phyloP scores from a whole-genome alignment of 2,888 invertebrate species.

The Mylabris sibirica region DNA sequence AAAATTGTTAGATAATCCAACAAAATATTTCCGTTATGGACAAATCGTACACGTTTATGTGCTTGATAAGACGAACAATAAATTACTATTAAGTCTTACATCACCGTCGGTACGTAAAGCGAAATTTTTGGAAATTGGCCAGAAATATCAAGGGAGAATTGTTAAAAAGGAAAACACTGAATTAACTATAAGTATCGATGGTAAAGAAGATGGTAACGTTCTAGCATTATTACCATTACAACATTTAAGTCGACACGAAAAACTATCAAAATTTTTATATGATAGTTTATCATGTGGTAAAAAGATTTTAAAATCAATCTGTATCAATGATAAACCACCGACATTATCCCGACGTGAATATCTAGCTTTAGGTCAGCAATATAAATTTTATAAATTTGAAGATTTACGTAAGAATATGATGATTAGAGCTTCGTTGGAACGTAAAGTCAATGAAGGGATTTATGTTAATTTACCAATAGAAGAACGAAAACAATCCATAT shows the following conservation, averaged over 20 bases:
- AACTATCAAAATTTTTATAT: conserved; percentile 53
- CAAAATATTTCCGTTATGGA: conserved; percentile 66
- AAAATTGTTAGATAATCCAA: conserved; percentile 48
- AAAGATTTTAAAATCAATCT: conserved; percentile 49
- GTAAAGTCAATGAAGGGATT: conserved; percentile 40
- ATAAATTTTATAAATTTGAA: conserved; percentile 41
- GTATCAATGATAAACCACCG: conserved; percentile 41
- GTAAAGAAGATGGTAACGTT: conserved; percentile 26
- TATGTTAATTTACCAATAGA: conserved; percentile 47
- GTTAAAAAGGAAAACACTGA: not conserved
- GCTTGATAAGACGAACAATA: not conserved
- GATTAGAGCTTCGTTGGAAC: conserved; percentile 50
- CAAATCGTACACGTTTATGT: conserved; percentile 66
- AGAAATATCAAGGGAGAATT: not conserved
- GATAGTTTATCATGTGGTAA: conserved; percentile 48
- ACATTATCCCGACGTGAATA: conserved; percentile 52
- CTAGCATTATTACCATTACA: conserved; percentile 58
- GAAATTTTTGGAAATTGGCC: not conserved
- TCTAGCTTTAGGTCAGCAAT: conserved; percentile 32
- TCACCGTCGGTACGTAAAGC: not conserved
- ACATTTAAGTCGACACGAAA: conserved; percentile 55
- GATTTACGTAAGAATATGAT: conserved; percentile 44
- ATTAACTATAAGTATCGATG: conserved; percentile 11
- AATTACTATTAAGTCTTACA: not conserved
- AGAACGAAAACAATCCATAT: conserved; percentile 43